Evolutionary conservation across 2,797 vertebrate genomes (phyloP), one percentile per base, ranked within the genome.

Genomic region (Scolopax rusticola): DNA sequence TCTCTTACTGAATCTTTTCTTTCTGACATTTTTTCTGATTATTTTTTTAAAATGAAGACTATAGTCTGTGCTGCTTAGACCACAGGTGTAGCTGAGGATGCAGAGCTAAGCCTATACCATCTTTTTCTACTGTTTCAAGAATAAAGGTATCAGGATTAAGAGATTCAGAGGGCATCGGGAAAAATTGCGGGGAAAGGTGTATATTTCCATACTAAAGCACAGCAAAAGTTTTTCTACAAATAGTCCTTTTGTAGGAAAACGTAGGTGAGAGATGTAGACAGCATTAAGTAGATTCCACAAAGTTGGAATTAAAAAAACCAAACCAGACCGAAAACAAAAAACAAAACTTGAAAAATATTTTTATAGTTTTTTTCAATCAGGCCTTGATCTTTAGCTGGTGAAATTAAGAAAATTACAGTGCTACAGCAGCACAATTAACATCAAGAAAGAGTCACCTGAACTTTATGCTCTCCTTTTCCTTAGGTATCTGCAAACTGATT

Each of bases 91-190:
- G 60, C 81, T 73, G 17, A 43, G 28, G 56, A 87, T 76, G 28
- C 47, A 77, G 74, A 82, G 84, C 69, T 75, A 92, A 85, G 15
- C 13, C 18, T 69, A 24, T 64, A 30, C 48, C 50, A 73, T 69
- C 33, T 71, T 95, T 80, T 78, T 47, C 43, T 60, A 14, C 47
- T 48, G 4, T 78, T 94, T 78, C 43, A 71, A 82, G 19, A 54
- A 75, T 50, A 47, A 80, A 61, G 50, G 21, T 50, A 50, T 30
- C 16, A 86, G n/a, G 43, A 63, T 56, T 54, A 89, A 84, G 32
- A 79, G 19, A 67, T n/a, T 36, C 0, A 0, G 12, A 40, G 14
- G 0, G 2, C 41, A 56, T 59, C 19, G 27, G 15, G 3, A 20
- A 50, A 85, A 85, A n/a, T 5, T 64, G 17, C 32, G 24, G 33